Base-by-base conservation (phyloP, 2,797 vertebrate species). In the Fringilla coelebs region DNA sequence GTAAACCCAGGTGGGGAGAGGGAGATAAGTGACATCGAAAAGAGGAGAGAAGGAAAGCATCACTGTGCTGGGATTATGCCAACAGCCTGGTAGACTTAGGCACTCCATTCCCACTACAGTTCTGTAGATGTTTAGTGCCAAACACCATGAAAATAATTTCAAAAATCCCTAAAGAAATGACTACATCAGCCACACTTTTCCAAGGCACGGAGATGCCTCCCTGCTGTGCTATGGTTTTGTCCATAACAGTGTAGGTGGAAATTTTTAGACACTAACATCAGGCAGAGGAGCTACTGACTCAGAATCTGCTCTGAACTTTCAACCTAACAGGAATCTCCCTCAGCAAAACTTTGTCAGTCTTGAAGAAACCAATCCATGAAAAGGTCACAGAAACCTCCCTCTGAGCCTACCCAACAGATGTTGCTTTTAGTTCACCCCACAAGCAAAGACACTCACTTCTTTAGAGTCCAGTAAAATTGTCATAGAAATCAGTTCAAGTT, bases 211-310 rank as follows among this genome's bases (percentile, higher is more conserved):
- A 88, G 48, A 77, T 90, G 71, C 57, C 74, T 87, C 61, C 77
- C 66, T 77, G 43, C 45, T 82, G 20, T 65, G 71, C 52, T 76
- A 18, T 32, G 66, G 70, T 68, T 95, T 65, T 86, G 77, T 90
- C 92, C 43, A 0, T 78, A 90, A 73, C 29, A 89, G 65, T 77
- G 84, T 79, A 61, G 93, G 86, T 85, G 87, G 78, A 90, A 54
- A 65, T 77, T 94, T 93, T 90, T 85, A 94, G 89, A 85, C 78
- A 45, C 54, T 79, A 92, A 85, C 81, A 89, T 92, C 89, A 94
- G 74, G 46, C 74, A 93, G 61, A 87, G 61, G 31, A 95, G 68
- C 28, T 89, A 85, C 78, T 74, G 81, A 89, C 61, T 90, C 90
- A 95, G 81, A 91, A 85, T 92, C 76, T 68, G 31, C 49, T 68